Percentiles rank a stretch among this genome's conserved stretches.
Evolutionary conservation across 2,797 vertebrate species (phyloP).

Genomic region (Coranthus polyacanthus): DNA sequence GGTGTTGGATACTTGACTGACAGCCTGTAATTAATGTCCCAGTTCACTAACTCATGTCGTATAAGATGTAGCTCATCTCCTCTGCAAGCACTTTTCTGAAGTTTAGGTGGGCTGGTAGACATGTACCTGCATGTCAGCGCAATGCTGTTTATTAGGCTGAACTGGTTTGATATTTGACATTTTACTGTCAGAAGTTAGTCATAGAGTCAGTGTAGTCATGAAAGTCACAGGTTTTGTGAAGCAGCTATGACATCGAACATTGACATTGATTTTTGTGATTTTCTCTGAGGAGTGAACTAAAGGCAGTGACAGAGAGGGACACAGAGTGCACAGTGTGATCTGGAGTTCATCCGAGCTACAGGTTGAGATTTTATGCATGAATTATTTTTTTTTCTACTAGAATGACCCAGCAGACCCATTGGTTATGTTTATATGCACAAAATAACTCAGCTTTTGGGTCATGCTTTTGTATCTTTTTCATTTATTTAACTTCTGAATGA

Average conservation of each 20-base stretch:
- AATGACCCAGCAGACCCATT: constrained; percentile 24
- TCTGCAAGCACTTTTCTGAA: constrained; percentile 15
- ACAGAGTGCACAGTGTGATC: constrained; percentile 5
- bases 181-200: constrained; percentile 3
- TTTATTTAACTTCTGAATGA: background rate
- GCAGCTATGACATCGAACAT: too few species aligned
- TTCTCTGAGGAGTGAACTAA: too few species aligned
- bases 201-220: too few species aligned
- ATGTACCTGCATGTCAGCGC: constrained; percentile 6
- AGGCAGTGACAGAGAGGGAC: background rate
- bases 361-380: constrained; percentile 28
- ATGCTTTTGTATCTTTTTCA: background rate
- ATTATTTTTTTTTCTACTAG: constrained; percentile 24
- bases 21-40: constrained; percentile 53
- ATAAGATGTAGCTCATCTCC: background rate
- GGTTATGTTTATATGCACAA: constrained; percentile 28
- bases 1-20: constrained; percentile 40
- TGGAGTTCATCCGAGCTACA: constrained; percentile 32
- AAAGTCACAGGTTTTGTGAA: constrained; percentile 31
- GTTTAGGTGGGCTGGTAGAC: constrained; percentile 3
- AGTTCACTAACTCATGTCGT: constrained; percentile 28
- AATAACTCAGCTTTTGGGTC: background rate
- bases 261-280: too few species aligned
- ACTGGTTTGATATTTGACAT: constrained; percentile 16
- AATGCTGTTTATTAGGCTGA: constrained; percentile 14